Percentiles rank a stretch among this genome's conserved stretches.
Evolutionary conservation across 2,888 invertebrate species (phyloP).

Genomic region (Strigamia transsilvanica): DNA sequence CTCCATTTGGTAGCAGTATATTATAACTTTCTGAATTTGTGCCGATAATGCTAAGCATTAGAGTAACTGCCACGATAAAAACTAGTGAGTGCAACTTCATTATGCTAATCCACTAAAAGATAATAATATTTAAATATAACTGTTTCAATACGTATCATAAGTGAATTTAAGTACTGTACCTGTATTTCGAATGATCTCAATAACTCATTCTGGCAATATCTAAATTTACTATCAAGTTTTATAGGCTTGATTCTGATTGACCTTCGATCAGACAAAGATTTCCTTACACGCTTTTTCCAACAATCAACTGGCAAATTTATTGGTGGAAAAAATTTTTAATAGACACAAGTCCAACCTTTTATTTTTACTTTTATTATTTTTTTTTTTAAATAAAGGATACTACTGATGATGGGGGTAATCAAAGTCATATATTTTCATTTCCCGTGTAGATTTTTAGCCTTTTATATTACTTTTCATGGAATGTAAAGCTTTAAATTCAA

Average conservation of each 20-base stretch:
- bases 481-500: too few species aligned
- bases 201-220: not conserved
- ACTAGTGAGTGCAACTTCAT: not conserved
- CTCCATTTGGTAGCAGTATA: conserved; percentile 2
- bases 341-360: not conserved
- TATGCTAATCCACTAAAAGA: conserved; percentile 56
- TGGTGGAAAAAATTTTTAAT: not conserved
- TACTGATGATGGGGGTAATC: not conserved
- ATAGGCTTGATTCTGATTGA: not conserved
- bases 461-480: too few species aligned
- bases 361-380: not conserved
- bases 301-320: not conserved
- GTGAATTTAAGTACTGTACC: not conserved
- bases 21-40: not conserved
- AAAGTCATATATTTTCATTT: not conserved
- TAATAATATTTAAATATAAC: too few species aligned
- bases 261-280: not conserved
- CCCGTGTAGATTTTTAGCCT: not conserved
- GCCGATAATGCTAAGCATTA: not conserved
- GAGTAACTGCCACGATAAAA: not conserved
- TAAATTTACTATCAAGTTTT: not conserved
- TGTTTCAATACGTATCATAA: not conserved
- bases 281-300: not conserved
- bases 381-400: too few species aligned
- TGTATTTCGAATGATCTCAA: not conserved